Evolutionary conservation across 2,797 vertebrate species (phyloP), one percentile per base, ranked within the genome.

Genomic region (Sphaeramia orbicularis): DNA sequence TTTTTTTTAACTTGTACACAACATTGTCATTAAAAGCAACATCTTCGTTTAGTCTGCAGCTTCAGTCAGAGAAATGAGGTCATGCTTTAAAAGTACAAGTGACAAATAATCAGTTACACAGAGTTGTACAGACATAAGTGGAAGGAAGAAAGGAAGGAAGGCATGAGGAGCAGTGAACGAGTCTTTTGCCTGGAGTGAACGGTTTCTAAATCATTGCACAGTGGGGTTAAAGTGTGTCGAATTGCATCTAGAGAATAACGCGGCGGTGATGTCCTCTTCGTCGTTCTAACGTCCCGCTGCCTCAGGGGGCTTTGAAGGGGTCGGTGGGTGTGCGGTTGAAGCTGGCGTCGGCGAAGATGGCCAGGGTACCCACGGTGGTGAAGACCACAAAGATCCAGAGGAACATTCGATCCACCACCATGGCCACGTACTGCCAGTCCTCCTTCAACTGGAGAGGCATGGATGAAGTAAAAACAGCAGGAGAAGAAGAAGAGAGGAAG

Each of bases 381-480:
- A 94, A 93, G 53, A 95, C 27, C 3, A 95, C 94, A 12, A 96
- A 96, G 73, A 94, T 93, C 93, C 94, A 95, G 57, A 96, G 90
- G 76, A 96, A 95, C 77, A 96, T 95, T 27, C 96, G 94, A 66
- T 96, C 96, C 50, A 96, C 95, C 14, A 96, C 96, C 96, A 96
- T 96, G 45, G 96, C 95, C n/a, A 96, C 95, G 19, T 95, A 96
- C 85, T 96, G 95, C 96, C 96, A 96, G 85, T 96, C 96, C 78
- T 96, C 95, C 74, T 90, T 95, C 71, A 95, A 79, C 95, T 96
- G 86, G 21, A 52, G 0, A 38, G 55, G 1, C 8, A n/a, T 15
- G 21, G 18, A 27, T 7, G 30, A 12, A 37, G 1, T 4, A 10
- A 36, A 47, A 2, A 18, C 14, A 7, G 15, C 6, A n/a, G 6